Percentiles rank a stretch among this genome's conserved stretches.
phyloP scores from a whole-genome alignment of 2,797 vertebrate species.

The Semotilus atromaculatus region DNA sequence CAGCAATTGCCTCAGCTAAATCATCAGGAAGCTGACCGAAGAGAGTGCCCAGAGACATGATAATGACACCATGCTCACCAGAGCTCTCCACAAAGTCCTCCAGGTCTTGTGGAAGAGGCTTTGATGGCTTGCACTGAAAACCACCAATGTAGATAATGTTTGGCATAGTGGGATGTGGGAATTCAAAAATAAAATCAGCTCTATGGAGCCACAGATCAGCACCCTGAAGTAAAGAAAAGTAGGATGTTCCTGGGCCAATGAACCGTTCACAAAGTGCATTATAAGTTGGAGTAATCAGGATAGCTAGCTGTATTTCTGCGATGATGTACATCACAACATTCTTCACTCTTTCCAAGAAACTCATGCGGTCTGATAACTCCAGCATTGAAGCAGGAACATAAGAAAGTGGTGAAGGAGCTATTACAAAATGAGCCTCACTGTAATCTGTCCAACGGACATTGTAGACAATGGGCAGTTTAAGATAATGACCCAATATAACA shows the following conservation, averaged over 20 bases:
- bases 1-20: slow-evolving; percentile 43
- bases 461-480: slow-evolving; percentile 48
- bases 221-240: slow-evolving; percentile 28
- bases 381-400: slow-evolving; percentile 49
- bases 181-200: slow-evolving; percentile 65
- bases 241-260: slow-evolving; percentile 29
- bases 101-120: slow-evolving; percentile 62
- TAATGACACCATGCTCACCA: slow-evolving; percentile 41
- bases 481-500: slow-evolving; percentile 44
- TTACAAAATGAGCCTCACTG: slow-evolving; percentile 47
- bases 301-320: neutral
- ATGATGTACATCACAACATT: slow-evolving; percentile 33
- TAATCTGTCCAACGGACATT: slow-evolving; percentile 50
- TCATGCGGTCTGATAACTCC: slow-evolving; percentile 51
- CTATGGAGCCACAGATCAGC: slow-evolving; percentile 65
- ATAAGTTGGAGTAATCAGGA: slow-evolving; percentile 24
- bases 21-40: too few species aligned
- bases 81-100: slow-evolving; percentile 67
- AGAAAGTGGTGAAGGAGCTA: slow-evolving; percentile 55
- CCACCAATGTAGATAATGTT: slow-evolving; percentile 68
- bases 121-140: slow-evolving; percentile 65
- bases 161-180: slow-evolving; percentile 68
- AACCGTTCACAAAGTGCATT: slow-evolving; percentile 24
- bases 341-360: slow-evolving; percentile 41
- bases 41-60: too few species aligned